Percentiles rank a stretch among this genome's conserved stretches.
Evolutionary conservation across 1,140 invertebrate species (phyloP).

Genomic region (Formica exsecta): DNA sequence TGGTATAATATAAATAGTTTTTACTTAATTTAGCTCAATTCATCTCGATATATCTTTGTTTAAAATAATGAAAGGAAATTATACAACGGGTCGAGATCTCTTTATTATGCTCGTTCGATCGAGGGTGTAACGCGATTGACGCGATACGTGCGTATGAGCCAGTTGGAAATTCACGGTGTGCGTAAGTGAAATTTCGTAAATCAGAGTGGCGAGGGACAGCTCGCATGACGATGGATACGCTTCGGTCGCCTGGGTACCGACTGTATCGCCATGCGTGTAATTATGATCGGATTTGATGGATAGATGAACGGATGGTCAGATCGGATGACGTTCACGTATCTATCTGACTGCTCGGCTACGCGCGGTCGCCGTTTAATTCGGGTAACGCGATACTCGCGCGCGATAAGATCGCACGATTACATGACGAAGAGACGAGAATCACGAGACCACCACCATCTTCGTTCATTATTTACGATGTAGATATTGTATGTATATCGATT

Average conservation of each 20-base stretch:
- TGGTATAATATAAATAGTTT: background rate
- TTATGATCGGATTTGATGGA: slow-evolving; percentile 66
- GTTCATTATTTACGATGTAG: slow-evolving; percentile 46
- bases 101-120: slow-evolving; percentile 57
- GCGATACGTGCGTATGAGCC: slow-evolving; percentile 22
- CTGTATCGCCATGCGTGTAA: slow-evolving; percentile 62
- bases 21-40: background rate
- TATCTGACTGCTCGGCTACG: background rate
- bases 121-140: slow-evolving; percentile 49
- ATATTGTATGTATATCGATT: slow-evolving; percentile 23
- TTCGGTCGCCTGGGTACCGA: slow-evolving; percentile 14
- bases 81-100: slow-evolving; percentile 27
- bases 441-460: slow-evolving; percentile 11
- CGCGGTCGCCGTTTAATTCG: slow-evolving; percentile 65
- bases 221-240: slow-evolving; percentile 61
- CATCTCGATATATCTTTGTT: background rate
- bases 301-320: slow-evolving; percentile 61
- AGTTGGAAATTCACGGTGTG: slow-evolving; percentile 51
- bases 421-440: slow-evolving; percentile 51
- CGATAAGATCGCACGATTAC: slow-evolving; percentile 50
- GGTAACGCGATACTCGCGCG: slow-evolving; percentile 62
- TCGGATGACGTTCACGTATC: slow-evolving; percentile 52
- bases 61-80: slow-evolving; percentile 31
- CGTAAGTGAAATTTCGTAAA: slow-evolving; percentile 59
- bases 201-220: slow-evolving; percentile 38